phyloP scores from a whole-genome alignment of 2,797 vertebrate species.

The Dipus sagitta region DNA sequence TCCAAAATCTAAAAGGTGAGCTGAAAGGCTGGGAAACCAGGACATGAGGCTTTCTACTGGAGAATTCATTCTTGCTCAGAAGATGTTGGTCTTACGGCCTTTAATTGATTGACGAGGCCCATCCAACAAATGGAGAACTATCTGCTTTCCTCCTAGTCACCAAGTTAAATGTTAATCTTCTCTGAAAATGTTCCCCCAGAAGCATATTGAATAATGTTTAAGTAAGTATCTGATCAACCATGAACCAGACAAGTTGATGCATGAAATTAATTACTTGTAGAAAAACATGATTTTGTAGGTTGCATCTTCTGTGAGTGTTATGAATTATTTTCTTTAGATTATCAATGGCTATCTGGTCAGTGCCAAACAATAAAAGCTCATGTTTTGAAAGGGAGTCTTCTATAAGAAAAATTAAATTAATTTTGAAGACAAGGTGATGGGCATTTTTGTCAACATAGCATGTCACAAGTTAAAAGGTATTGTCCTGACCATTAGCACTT shows the following conservation, averaged over 20 bases:
- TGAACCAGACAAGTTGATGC: neutral
- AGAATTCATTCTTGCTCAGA: neutral
- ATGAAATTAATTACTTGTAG: neutral
- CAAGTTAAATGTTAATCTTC: neutral
- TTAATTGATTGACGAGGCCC: neutral
- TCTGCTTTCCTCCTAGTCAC: neutral
- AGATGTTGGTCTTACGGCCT: neutral
- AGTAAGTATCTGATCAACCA: neutral
- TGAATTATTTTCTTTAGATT: neutral
- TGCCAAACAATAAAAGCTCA: neutral
- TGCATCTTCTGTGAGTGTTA: neutral
- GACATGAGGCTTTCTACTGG: neutral
- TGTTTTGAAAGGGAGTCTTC: neutral
- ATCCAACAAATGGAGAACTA: neutral
- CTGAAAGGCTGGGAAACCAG: neutral
- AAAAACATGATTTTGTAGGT: neutral
- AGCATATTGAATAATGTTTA: neutral
- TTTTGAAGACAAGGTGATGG: neutral
- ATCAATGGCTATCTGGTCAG: neutral
- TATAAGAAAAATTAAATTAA: neutral
- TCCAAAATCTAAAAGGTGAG: neutral
- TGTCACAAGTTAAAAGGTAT: neutral
- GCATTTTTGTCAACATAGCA: neutral
- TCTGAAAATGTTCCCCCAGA: neutral
- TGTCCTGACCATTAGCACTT: neutral